phyloP scores from a whole-genome alignment of 2,888 invertebrate species.

The Lasiommata megera region DNA sequence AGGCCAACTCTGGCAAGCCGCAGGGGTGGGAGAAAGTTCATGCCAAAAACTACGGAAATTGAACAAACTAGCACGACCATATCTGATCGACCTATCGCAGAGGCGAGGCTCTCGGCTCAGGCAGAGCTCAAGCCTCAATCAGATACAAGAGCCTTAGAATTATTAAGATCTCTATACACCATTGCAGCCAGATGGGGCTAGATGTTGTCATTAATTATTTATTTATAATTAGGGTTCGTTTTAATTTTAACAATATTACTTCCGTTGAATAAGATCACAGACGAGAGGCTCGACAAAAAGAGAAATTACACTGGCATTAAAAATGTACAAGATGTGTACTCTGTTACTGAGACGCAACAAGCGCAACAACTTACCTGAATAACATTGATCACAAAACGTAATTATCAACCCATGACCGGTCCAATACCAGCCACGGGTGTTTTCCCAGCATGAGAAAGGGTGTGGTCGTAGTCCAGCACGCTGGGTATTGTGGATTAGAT shows the following conservation, averaged over 20 bases:
- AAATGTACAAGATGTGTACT: no score
- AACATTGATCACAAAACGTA: no score
- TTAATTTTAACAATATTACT: neutral
- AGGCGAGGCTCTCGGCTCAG: slow-evolving; percentile 59
- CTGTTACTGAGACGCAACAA: no score
- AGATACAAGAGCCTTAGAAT: slow-evolving; percentile 89
- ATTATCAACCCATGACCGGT: no score
- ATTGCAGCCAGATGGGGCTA: slow-evolving; percentile 91
- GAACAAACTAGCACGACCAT: slow-evolving; percentile 43
- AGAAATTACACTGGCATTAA: no score
- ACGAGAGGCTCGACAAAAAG: no score
- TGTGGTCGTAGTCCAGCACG: no score
- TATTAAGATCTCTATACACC: slow-evolving; percentile 91
- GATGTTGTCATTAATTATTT: slow-evolving; percentile 33
- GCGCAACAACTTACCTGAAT: no score
- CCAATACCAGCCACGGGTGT: no score
- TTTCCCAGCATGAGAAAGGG: no score
- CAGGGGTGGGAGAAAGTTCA: slow-evolving; percentile 64
- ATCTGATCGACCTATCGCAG: slow-evolving; percentile 62
- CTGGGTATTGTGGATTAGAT: no score
- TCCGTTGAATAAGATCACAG: neutral
- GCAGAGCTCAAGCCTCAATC: slow-evolving; percentile 77
- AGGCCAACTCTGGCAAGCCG: slow-evolving; percentile 53
- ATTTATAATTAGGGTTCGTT: slow-evolving; percentile 52
- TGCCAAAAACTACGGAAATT: slow-evolving; percentile 47